Evolutionary conservation across 2,888 invertebrate species (phyloP), one percentile per base, ranked within the genome.

Genomic region (Norana najaformis): DNA sequence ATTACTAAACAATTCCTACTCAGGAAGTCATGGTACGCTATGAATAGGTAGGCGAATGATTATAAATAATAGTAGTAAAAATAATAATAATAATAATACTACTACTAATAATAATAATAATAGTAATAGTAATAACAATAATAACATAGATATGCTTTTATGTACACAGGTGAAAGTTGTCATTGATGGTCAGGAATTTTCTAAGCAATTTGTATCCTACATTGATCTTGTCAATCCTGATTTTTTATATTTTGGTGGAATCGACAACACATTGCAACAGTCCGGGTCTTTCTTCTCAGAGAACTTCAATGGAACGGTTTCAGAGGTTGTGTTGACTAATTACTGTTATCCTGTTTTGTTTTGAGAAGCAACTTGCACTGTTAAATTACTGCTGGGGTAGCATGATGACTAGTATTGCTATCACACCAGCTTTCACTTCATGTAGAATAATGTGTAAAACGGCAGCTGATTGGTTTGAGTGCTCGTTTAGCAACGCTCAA

Each of bases 171-270:
- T 85, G 18, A 37, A 85, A 85, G 36, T 85, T 23, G 35, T 85
- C 37, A 85, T 85, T 37, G 37, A 85, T 23, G 37, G 16, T 16
- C 85, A 85, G 35, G 37, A 37, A 85, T 85, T 36, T 85, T 23
- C 85, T 0, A 85, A 85, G 85, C 1, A 35, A n/a, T 85, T 85
- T 14, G 1, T 14, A 36, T 23, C 11, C 6, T 36, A 85, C 8
- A 6, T 85, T 37, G 36, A 85, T 36, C 37, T 36, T 16, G 36
- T 85, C 37, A 85, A 85, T 85, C 36, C 36, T 16, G 35, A 36
- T 85, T 36, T 23, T 23, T 85, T 85, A 20, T 85, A 85, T n/a
- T 36, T 85, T 85, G 85, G 85, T 36, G 85, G 85, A 85, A 85
- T 85, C 69, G n/a, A n/a, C n/a, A 8, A 69, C 69, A 69, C 69